These are phyloP conservation scores for Paracanthobrama guichenoti DNA, from an alignment of 2,113 vertebrate genomes.

Conservation along the genomic window DNA sequence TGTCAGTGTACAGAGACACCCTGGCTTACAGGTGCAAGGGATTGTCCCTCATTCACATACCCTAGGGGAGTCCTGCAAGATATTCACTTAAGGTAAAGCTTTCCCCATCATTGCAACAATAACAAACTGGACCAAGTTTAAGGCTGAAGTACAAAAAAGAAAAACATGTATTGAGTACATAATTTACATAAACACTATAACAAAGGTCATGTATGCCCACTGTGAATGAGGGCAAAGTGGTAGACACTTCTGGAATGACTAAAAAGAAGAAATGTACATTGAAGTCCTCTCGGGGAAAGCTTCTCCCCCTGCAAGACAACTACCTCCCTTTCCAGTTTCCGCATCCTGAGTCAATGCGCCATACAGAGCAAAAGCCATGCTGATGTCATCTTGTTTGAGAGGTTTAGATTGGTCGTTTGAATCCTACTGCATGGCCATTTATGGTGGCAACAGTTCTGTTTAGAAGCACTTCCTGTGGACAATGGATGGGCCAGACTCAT, in stretches of 20 bases:
- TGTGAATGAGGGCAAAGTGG: slow-evolving; percentile 32
- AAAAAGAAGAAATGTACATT: slow-evolving; percentile 58
- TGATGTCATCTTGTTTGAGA: slow-evolving; percentile 76
- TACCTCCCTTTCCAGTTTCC: slow-evolving; percentile 80
- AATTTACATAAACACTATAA: slow-evolving; percentile 92
- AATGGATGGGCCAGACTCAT: slow-evolving; percentile 97
- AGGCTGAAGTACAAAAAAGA: slow-evolving; percentile 91
- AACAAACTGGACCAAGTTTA: slow-evolving; percentile 84
- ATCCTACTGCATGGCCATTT: slow-evolving; percentile 77
- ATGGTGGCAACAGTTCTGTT: slow-evolving; percentile 82
- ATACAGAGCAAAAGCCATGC: slow-evolving; percentile 89
- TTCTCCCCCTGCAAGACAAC: slow-evolving; percentile 46
- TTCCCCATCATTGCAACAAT: slow-evolving; percentile 71
- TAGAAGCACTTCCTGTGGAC: slow-evolving; percentile 99
- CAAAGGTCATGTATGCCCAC: slow-evolving; percentile 58
- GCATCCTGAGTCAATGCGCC: slow-evolving; percentile 90
- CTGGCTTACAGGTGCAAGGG: slow-evolving; percentile 46
- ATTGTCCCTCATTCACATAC: slow-evolving; percentile 43
- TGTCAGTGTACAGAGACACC: slow-evolving; percentile 61
- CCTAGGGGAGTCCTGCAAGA: slow-evolving; percentile 51
- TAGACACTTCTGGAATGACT: slow-evolving; percentile 54
- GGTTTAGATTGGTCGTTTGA: slow-evolving; percentile 65
- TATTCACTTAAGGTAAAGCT: slow-evolving; percentile 69
- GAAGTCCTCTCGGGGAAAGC: slow-evolving; percentile 55
- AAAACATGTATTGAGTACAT: slow-evolving; percentile 81